Evolutionary conservation across 2,797 vertebrate genomes (phyloP).

Genomic region (Bucorvus abyssinicus): DNA sequence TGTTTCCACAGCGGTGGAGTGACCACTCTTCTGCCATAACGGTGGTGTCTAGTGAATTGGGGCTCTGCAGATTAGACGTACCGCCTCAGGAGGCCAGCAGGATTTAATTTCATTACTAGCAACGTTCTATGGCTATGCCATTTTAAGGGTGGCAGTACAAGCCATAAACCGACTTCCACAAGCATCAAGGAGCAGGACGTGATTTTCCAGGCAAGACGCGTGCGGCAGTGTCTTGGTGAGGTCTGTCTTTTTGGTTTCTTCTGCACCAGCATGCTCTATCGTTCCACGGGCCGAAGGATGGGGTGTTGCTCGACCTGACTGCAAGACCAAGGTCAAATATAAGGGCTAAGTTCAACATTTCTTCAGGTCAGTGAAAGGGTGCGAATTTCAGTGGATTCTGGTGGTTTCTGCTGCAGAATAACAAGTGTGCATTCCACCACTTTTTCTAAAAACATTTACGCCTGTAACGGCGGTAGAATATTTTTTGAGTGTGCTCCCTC

Average conservation of each 20-base stretch:
- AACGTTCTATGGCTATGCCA: neutral
- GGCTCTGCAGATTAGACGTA: neutral
- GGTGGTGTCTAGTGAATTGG: neutral
- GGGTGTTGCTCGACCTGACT: neutral
- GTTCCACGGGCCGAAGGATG: neutral
- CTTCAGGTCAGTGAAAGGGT: neutral
- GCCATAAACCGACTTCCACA: neutral
- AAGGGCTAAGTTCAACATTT: neutral
- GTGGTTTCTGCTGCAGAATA: neutral
- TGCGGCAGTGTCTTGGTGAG: neutral
- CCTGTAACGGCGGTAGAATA: neutral
- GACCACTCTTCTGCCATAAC: neutral
- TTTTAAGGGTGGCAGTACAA: neutral
- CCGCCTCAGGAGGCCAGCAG: neutral
- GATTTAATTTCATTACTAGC: neutral
- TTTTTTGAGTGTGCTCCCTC: neutral
- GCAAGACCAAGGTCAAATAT: neutral
- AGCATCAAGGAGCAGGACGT: neutral
- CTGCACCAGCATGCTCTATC: neutral
- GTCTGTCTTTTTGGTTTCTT: neutral
- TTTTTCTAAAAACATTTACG: neutral
- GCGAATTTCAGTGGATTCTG: neutral
- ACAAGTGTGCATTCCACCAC: fast-evolving
- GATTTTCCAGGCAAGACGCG: neutral
- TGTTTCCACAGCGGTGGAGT: neutral